Base-by-base conservation (phyloP, 2,888 invertebrate species). In the Coenonympha arcania region DNA sequence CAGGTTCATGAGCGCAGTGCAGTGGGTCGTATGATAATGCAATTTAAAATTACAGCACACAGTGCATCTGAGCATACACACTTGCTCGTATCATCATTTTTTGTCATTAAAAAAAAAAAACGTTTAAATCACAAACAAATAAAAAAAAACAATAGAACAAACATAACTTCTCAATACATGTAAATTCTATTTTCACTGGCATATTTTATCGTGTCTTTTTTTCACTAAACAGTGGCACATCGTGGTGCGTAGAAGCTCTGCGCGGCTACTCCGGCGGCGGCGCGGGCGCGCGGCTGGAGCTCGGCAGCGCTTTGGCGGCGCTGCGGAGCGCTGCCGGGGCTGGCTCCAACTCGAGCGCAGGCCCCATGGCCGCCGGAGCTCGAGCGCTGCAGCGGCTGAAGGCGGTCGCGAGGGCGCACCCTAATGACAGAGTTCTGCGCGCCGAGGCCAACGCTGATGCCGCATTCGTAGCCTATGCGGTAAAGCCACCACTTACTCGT, bases 161-260 rank as follows among this genome's bases (percentile, higher is more conserved):
- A 36, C 9, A 8, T 26, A 5, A 18, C 31, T 0, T 6, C 15
- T 13, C 30, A 18, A 20, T 18, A 26, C 3, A 26, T 6, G 9
- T 9, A 9, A 26, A 26, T 26, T 6, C 1, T 26, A 9, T 26
- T 9, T 26, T 26, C 9, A 26, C 5, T 26, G 26, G 2, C 9
- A 26, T 9, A 6, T 26, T 26, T 26, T 13, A 20, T 13, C n/a
- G n/a, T 22, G 0, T 24, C 11, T 16, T 6, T 33, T 41, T 19
- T 37, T 52, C 50, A 37, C 11, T 46, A 53, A 40, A 62, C 48
- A 80, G 80, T 1, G 76, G 80, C 19, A 72, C 79, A 63, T 79
- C 76, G 59, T 97, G 97, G 98, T 99, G 99, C 76, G 95, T 98
- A 45, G 96, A 97, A 62, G 91, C 94, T 16, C 93, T 99, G 43